Percentiles rank a stretch among this genome's conserved stretches.
These are phyloP conservation scores for Triops cancriformis DNA, from an alignment of 1,140 invertebrate genomes.

Conservation along the genomic window DNA sequence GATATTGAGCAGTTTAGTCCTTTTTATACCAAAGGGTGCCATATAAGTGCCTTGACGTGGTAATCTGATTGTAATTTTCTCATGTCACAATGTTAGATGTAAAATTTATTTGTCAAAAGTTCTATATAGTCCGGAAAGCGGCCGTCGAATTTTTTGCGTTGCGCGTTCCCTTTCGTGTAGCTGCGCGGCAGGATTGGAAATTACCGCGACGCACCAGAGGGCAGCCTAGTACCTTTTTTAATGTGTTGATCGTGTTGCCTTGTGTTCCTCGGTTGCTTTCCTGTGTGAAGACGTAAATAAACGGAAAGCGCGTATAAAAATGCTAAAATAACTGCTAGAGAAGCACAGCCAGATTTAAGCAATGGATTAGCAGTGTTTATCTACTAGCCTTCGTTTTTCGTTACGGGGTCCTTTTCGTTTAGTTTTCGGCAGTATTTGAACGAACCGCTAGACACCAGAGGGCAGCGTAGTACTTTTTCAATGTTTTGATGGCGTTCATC, in stretches of 20 bases:
- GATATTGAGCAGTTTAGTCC: background rate
- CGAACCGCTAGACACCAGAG: too few species aligned
- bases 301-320: background rate
- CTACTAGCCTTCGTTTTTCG: too few species aligned
- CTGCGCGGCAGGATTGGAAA: background rate
- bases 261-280: background rate
- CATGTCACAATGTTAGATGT: background rate
- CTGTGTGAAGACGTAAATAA: background rate
- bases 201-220: background rate
- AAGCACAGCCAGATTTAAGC: too few species aligned
- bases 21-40: slow-evolving; percentile 4
- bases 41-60: background rate
- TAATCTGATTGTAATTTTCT: background rate
- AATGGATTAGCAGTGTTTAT: too few species aligned
- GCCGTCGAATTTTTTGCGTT: background rate
- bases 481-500: too few species aligned
- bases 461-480: too few species aligned
- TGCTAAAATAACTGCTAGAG: background rate
- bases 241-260: background rate
- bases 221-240: too few species aligned
- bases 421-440: background rate
- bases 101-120: background rate
- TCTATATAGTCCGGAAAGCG: background rate
- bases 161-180: background rate
- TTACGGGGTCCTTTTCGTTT: too few species aligned